Evolutionary conservation across 2,888 invertebrate species (phyloP).

Genomic region (Drosophila diplacantha): DNA sequence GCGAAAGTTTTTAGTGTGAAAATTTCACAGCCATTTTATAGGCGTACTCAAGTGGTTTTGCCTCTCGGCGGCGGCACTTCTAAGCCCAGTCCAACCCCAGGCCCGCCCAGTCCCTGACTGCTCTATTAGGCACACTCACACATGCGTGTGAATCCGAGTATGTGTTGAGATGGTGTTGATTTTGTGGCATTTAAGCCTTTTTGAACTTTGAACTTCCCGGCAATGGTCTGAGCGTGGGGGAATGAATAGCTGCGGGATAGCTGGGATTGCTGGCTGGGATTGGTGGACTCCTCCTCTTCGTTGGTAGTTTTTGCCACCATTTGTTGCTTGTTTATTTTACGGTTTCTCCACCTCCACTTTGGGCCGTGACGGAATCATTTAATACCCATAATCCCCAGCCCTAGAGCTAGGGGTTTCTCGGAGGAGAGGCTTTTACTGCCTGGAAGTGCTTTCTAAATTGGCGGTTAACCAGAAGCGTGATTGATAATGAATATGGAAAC

Average conservation of each 20-base stretch:
- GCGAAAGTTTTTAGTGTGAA: constrained; percentile 71
- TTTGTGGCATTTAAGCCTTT: constrained; percentile 68
- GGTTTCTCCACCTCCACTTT: background rate
- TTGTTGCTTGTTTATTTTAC: constrained; percentile 36
- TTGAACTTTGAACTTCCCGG: constrained; percentile 64
- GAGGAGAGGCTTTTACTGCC: constrained; percentile 10
- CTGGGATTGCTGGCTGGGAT: constrained; percentile 32
- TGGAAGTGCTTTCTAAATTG: constrained; percentile 36
- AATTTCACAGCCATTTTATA: constrained; percentile 70
- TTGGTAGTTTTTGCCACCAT: constrained; percentile 37
- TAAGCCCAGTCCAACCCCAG: constrained; percentile 38
- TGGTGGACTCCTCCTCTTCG: constrained; percentile 5
- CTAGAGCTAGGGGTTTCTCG: constrained; percentile 2
- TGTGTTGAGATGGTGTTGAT: constrained; percentile 55
- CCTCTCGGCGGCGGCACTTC: constrained; percentile 68
- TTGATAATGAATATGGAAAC: constrained; percentile 40
- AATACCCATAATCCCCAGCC: constrained; percentile 44
- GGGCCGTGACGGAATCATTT: constrained; percentile 58
- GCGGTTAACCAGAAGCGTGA: constrained; percentile 42
- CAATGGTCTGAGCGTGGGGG: background rate
- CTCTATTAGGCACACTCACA: constrained; percentile 44
- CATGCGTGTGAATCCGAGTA: constrained; percentile 2
- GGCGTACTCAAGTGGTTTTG: constrained; percentile 71
- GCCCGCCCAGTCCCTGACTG: constrained; percentile 12
- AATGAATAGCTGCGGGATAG: constrained; percentile 11